Percentiles rank a stretch among this genome's conserved stretches.
Conservation (phyloP, 2,888 invertebrate genomes). For the Diarsia brunnea region DNA sequence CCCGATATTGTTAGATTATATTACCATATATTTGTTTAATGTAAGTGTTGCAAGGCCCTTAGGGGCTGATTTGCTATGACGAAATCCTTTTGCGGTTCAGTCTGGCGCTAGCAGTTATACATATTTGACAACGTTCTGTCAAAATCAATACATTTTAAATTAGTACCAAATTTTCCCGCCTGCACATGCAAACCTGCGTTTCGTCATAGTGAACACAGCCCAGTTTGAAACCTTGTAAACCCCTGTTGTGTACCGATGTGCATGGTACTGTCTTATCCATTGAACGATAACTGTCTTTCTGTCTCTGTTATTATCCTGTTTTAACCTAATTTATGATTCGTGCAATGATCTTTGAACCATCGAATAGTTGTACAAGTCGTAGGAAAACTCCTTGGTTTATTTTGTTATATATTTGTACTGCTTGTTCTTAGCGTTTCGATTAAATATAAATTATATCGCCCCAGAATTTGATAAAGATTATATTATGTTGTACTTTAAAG, state of each 20-base stretch:
- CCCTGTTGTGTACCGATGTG: slow-evolving; percentile 47
- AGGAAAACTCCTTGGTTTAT: neutral
- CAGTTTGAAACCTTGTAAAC: slow-evolving; percentile 38
- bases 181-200: slow-evolving; percentile 11
- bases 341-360: slow-evolving; percentile 28
- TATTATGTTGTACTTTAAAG: neutral
- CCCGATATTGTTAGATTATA: slow-evolving; percentile 63
- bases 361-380: neutral
- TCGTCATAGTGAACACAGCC: slow-evolving; percentile 32
- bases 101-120: neutral
- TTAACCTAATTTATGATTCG: neutral
- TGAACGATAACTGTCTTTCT: slow-evolving; percentile 51
- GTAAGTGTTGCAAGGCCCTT: slow-evolving; percentile 79
- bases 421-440: neutral
- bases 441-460: neutral
- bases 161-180: slow-evolving; percentile 2
- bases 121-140: neutral
- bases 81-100: slow-evolving; percentile 18
- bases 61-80: slow-evolving; percentile 34
- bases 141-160: slow-evolving; percentile 18
- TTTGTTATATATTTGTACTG: neutral
- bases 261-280: slow-evolving; percentile 61
- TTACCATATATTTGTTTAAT: slow-evolving; percentile 82
- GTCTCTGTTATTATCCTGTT: slow-evolving; percentile 49
- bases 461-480: neutral